Evolutionary conservation across 2,113 vertebrate species (phyloP).

Genomic region (Odontesthes bonariensis): DNA sequence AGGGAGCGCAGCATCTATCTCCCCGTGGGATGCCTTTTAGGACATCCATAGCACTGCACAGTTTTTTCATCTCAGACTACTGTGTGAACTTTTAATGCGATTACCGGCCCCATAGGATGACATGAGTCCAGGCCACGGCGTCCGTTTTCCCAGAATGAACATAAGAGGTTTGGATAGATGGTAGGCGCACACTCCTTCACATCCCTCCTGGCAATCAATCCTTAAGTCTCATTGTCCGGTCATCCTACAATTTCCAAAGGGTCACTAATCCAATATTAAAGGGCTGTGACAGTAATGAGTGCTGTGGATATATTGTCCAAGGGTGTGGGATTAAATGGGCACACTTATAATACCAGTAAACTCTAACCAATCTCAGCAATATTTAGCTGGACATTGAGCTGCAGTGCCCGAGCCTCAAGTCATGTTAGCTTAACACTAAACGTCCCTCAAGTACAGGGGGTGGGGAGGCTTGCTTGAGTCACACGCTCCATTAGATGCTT

Average conservation of each 20-base stretch:
- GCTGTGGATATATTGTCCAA: conserved; percentile 55
- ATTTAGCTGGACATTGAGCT: conserved; percentile 81
- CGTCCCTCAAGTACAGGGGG: conserved; percentile 48
- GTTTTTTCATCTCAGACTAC: conserved; percentile 35
- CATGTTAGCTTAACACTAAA: conserved; percentile 71
- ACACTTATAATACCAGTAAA: conserved; percentile 79
- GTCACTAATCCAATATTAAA: conserved; percentile 69
- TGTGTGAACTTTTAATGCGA: conserved; percentile 74
- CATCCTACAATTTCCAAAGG: conserved; percentile 57
- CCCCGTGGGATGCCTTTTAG: conserved; percentile 30
- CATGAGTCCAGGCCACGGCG: conserved; percentile 38
- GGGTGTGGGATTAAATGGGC: conserved; percentile 67
- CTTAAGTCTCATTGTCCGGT: conserved; percentile 46
- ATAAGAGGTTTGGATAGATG: conserved; percentile 71
- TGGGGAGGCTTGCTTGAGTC: conserved; percentile 31
- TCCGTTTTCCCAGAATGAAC: conserved; percentile 60
- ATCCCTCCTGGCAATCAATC: conserved; percentile 58
- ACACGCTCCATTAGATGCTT: conserved; percentile 30
- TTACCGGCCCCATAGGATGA: conserved; percentile 59
- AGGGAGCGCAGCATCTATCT: conserved; percentile 14
- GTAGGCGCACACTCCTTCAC: conserved; percentile 46
- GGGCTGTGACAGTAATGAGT: conserved; percentile 79
- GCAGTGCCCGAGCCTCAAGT: conserved; percentile 68
- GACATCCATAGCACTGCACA: conserved; percentile 43
- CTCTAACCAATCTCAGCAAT: conserved; percentile 79